Evolutionary conservation across 2,797 vertebrate species (phyloP).

Genomic region (Sebastes nivosus): DNA sequence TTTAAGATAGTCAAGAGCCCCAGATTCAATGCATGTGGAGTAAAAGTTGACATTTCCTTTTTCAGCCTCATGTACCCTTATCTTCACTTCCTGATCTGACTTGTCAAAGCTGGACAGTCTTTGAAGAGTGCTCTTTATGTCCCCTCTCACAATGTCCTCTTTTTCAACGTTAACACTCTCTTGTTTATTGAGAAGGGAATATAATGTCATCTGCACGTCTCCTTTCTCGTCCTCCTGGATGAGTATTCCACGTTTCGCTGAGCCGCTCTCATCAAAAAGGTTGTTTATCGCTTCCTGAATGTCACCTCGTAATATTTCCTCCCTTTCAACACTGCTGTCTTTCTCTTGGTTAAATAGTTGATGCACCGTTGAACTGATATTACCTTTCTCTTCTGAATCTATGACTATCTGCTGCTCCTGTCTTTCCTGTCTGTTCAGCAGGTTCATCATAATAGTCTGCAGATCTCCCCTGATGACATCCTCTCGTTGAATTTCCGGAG

Average conservation of each 20-base stretch:
- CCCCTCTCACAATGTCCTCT: constrained; percentile 86
- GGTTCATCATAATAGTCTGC: constrained; percentile 90
- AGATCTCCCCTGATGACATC: constrained; percentile 89
- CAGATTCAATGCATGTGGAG: constrained; percentile 94
- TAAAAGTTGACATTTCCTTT: constrained; percentile 93
- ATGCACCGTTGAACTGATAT: constrained; percentile 87
- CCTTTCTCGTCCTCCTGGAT: constrained; percentile 95
- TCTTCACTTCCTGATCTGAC: constrained; percentile 73
- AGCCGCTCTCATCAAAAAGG: constrained; percentile 80
- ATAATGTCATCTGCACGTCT: constrained; percentile 92
- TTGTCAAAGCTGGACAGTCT: constrained; percentile 80
- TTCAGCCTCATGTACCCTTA: constrained; percentile 87
- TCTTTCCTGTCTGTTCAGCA: constrained; percentile 84
- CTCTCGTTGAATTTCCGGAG: constrained; percentile 91
- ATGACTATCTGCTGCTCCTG: constrained; percentile 82
- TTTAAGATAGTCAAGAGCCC: constrained; percentile 90
- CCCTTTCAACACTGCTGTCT: constrained; percentile 81
- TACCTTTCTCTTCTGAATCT: constrained; percentile 89
- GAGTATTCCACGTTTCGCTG: constrained; percentile 88
- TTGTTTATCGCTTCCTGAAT: constrained; percentile 89
- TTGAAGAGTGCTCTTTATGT: constrained; percentile 87
- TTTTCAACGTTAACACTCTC: constrained; percentile 73
- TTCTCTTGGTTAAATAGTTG: constrained; percentile 87
- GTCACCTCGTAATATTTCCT: constrained; percentile 89
- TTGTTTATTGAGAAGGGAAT: constrained; percentile 90